Base-by-base conservation (phyloP, 1,140 invertebrate genomes). In the Anastrepha obliqua region DNA sequence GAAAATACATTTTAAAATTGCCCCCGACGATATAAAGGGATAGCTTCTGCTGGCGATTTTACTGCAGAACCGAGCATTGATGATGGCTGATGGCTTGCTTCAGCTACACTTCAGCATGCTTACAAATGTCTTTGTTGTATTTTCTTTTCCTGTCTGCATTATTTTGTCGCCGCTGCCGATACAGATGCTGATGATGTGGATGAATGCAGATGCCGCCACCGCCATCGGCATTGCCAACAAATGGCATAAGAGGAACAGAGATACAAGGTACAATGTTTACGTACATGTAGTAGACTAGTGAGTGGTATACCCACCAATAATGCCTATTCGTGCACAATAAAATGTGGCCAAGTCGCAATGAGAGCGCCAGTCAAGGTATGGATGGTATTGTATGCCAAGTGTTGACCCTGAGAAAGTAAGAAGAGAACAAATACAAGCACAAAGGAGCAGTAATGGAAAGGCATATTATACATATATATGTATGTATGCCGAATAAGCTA, bases 1-100 rank as follows among this genome's bases (percentile, higher is more conserved):
- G 47, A 55, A 81, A 81, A 81, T 81, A 81, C 47, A 81, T 81
- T 55, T 81, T 81, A 81, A 81, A 81, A 81, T 81, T 81, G 74
- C 74, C 74, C 44, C 42, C 74, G 74, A 20, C 55, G 74, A 81
- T 81, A 81, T 47, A 55, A 81, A 81, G 74, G 74, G 74, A 81
- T 81, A 44, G 70, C n/a, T 17, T 17, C 4, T 70, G 44, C 17
- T 81, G 20, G 13, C 64, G 65, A 8, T 74, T 42, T 55, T 3
- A 55, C 74, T 51, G 74, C 74, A 51, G 74, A 81, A 55, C 44
- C 0, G 74, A 81, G 74, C 74, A 42, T 81, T 81, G 74, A 55
- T 81, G 74, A 81, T 55, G 70, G 70, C 44, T 74, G 70, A 74
- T 74, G 74, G 74, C 47, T 58, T 44, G 44, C 64, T 67, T 44